Conservation (phyloP, 2,113 vertebrate species). For the Hippocampus barbouri region DNA sequence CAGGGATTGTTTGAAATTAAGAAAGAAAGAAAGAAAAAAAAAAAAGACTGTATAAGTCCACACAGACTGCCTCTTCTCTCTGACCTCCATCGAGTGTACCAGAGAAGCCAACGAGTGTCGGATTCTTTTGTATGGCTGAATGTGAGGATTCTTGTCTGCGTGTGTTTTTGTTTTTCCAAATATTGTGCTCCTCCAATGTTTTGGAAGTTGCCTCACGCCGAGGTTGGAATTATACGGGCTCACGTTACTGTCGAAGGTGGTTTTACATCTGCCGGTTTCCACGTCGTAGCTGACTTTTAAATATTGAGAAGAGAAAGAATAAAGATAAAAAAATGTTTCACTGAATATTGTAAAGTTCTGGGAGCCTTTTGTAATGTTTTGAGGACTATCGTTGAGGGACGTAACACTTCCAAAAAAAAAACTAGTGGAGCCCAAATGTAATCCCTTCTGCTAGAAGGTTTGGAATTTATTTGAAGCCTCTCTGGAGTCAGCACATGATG, state of each 20-base stretch:
- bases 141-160: slow-evolving; percentile 67
- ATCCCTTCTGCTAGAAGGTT: slow-evolving; percentile 68
- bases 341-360: slow-evolving; percentile 48
- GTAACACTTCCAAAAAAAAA: slow-evolving; percentile 64
- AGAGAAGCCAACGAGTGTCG: slow-evolving; percentile 52
- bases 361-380: slow-evolving; percentile 33
- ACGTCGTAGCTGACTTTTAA: slow-evolving; percentile 71
- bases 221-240: slow-evolving; percentile 63
- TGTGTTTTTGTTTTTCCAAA: slow-evolving; percentile 20
- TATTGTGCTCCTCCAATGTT: slow-evolving; percentile 66
- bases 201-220: slow-evolving; percentile 68
- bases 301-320: slow-evolving; percentile 58
- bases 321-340: slow-evolving; percentile 48
- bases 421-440: slow-evolving; percentile 68
- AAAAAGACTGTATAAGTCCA: slow-evolving; percentile 52
- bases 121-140: slow-evolving; percentile 69
- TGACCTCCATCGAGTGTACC: slow-evolving; percentile 38
- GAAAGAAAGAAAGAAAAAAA: slow-evolving; percentile 19
- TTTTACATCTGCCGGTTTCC: slow-evolving; percentile 79
- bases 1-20: slow-evolving; percentile 54
- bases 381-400: slow-evolving; percentile 62
- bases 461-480: slow-evolving; percentile 66
- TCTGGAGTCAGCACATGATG: slow-evolving; percentile 58
- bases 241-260: slow-evolving; percentile 75
- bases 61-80: slow-evolving; percentile 65